phyloP scores from a whole-genome alignment of 2,888 invertebrate genomes.

The Machimus rusticus region DNA sequence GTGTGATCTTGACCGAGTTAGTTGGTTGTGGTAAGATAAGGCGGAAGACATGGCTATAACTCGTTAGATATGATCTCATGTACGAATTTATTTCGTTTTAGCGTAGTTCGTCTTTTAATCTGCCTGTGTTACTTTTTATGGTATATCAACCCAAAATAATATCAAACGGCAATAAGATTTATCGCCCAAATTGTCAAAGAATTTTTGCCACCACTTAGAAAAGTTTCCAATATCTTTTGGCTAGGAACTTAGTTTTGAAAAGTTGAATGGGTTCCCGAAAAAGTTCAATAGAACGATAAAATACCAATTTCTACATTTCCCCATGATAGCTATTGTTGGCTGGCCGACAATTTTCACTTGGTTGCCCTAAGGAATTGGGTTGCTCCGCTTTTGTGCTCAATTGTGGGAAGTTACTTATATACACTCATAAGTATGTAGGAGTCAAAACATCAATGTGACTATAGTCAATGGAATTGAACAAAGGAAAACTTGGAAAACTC shows the following conservation, averaged over 20 bases:
- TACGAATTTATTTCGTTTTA: neutral
- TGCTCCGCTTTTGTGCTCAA: neutral
- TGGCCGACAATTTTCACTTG: neutral
- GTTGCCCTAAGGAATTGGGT: neutral
- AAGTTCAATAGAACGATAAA: conserved; percentile 11
- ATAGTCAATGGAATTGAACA: neutral
- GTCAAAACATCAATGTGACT: neutral
- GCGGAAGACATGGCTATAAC: neutral
- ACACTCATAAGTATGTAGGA: neutral
- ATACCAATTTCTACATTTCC: conserved; percentile 19
- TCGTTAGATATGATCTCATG: neutral
- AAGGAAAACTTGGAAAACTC: neutral
- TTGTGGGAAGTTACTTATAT: neutral
- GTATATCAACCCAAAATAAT: neutral
- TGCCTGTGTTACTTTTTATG: neutral
- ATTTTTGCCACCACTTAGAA: neutral
- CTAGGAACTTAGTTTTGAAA: neutral
- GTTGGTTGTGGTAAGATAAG: neutral
- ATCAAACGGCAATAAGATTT: neutral
- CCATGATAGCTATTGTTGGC: neutral
- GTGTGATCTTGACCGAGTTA: neutral
- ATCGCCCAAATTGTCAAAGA: neutral
- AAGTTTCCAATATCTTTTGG: neutral
- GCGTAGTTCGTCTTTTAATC: neutral
- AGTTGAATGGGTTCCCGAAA: conserved; percentile 14